A percentile compares a stretch with the other conserved stretches of the same genome.
Conservation (phyloP, 2,113 vertebrate genomes). For the Euleptes europaea region DNA sequence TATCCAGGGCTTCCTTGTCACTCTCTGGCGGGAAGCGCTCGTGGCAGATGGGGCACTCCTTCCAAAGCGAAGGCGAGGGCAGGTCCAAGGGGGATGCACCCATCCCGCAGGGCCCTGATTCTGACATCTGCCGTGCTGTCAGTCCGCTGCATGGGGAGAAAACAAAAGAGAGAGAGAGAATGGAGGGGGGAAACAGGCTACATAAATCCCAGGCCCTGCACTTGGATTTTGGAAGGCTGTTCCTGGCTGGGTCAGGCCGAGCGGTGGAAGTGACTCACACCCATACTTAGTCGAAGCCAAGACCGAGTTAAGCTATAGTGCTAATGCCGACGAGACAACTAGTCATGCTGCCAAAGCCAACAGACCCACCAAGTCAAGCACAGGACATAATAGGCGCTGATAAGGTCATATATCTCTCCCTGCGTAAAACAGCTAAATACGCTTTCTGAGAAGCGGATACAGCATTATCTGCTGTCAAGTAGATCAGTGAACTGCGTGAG, state of each 20-base stretch:
- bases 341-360: background rate
- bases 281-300: background rate
- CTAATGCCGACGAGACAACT: background rate
- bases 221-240: background rate
- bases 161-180: background rate
- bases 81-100: conserved; percentile 32
- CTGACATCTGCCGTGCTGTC: conserved; percentile 49
- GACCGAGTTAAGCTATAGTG: background rate
- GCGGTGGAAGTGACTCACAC: background rate
- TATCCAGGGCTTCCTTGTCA: conserved; percentile 61
- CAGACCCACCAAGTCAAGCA: background rate
- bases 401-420: too few relatives aligned
- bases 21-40: conserved; percentile 63
- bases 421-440: too few relatives aligned
- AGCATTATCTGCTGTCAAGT: too few relatives aligned
- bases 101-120: conserved; percentile 47
- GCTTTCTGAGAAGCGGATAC: too few relatives aligned
- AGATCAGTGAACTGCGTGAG: too few relatives aligned
- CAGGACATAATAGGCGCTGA: background rate
- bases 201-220: background rate
- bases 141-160: conserved; percentile 51
- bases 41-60: conserved; percentile 69
- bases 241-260: background rate
- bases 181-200: background rate
- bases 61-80: conserved; percentile 39